A percentile compares a stretch with the other conserved stretches of the same genome.
Evolutionary conservation across 2,113 vertebrate genomes (phyloP).

Genomic region (Toxostoma redivivum): DNA sequence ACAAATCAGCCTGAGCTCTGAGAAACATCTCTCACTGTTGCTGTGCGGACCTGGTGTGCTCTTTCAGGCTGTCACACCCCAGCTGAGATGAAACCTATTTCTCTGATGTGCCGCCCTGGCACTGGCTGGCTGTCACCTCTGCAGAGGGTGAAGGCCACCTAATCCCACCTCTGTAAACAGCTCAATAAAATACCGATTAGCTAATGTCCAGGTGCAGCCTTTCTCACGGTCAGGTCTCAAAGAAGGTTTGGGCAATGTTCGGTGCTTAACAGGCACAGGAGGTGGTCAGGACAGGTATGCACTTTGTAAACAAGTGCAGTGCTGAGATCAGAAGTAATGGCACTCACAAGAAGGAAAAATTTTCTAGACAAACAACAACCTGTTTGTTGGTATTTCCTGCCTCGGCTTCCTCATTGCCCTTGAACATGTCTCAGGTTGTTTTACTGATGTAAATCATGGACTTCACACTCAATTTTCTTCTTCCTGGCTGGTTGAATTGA

Average conservation of each 20-base stretch:
- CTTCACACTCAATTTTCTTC: neutral
- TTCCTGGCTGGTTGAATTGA: neutral
- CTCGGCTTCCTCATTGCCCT: neutral
- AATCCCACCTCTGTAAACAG: neutral
- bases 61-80: neutral
- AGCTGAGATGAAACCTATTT: neutral
- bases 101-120: neutral
- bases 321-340: neutral
- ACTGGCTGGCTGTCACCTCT: neutral
- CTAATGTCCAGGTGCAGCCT: neutral
- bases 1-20: neutral
- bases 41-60: neutral
- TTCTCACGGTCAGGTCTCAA: neutral
- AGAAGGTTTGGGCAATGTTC: fast-evolving
- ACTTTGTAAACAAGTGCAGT: neutral
- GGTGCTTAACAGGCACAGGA: neutral
- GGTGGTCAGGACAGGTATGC: neutral
- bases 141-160: neutral
- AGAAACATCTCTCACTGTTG: neutral
- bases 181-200: neutral
- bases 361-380: neutral
- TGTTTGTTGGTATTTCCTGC: neutral
- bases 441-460: neutral
- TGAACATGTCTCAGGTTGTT: neutral
- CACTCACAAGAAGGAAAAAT: neutral